These are phyloP conservation scores for crab-eating macaque (Macaca fascicularis) DNA, from an alignment of 2,113 vertebrate species.

Conservation along the genomic window DNA sequence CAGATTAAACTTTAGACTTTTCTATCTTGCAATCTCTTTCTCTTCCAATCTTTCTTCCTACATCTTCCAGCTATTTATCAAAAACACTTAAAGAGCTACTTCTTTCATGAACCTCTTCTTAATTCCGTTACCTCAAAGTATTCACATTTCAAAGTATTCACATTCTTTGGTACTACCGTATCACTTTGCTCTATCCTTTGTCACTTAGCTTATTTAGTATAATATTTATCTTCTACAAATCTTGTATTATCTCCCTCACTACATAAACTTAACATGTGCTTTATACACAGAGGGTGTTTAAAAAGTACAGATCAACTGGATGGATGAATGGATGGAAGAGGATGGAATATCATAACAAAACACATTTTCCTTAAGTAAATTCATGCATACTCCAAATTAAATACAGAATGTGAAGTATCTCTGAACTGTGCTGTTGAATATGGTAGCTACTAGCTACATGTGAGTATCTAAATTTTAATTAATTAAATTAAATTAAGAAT, in stretches of 20 bases:
- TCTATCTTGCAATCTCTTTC: neutral
- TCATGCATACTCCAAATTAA: neutral
- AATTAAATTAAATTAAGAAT: constrained; percentile 16
- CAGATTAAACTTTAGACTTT: neutral
- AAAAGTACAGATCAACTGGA: neutral
- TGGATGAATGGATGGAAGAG: neutral
- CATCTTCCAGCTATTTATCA: neutral
- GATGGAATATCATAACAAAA: neutral
- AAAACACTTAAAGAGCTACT: neutral
- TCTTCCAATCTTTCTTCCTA: neutral
- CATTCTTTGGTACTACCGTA: neutral
- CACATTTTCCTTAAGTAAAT: neutral
- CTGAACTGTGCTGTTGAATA: neutral
- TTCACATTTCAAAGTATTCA: neutral
- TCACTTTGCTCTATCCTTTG: neutral
- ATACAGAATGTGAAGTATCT: neutral
- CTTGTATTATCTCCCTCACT: neutral
- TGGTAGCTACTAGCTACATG: neutral
- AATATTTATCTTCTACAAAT: neutral
- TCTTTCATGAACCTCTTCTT: neutral
- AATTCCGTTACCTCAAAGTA: neutral
- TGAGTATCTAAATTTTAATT: neutral
- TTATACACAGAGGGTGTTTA: neutral
- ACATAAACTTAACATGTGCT: neutral
- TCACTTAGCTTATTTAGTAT: neutral